These are phyloP conservation scores for Manis crassicaudata DNA, from an alignment of 2,797 vertebrate genomes.

Conservation along the genomic window DNA sequence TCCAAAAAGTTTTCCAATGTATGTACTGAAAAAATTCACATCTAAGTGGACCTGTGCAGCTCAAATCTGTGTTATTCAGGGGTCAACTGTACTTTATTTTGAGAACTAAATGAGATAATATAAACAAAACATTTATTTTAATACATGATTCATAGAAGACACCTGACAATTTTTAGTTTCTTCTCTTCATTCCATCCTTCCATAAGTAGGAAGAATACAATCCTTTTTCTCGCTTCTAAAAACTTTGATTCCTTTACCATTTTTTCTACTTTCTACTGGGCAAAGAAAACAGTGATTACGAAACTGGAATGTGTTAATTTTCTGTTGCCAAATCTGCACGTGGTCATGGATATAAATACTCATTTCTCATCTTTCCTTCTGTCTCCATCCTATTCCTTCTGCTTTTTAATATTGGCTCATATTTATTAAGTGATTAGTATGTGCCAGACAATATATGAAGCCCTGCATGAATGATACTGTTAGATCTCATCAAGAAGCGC, in stretches of 20 bases:
- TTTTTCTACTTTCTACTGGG: neutral
- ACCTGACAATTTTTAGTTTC: neutral
- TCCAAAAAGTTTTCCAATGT: too few species aligned
- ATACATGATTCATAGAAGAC: neutral
- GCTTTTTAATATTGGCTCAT: neutral
- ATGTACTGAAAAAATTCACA: too few species aligned
- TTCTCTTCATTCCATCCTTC: neutral
- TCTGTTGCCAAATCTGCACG: neutral
- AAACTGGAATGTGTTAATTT: neutral
- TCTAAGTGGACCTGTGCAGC: too few species aligned
- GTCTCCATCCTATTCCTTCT: neutral
- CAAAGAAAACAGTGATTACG: neutral
- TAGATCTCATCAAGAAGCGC: neutral
- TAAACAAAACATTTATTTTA: slow-evolving; percentile 15
- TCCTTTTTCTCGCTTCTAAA: neutral
- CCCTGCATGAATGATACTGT: neutral
- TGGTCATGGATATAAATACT: neutral
- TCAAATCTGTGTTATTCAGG: too few species aligned
- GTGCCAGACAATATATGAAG: neutral
- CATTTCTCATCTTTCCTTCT: neutral
- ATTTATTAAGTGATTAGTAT: neutral
- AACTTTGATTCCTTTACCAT: neutral
- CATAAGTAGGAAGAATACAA: neutral
- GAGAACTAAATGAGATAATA: neutral
- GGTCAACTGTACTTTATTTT: neutral